Conservation (phyloP, 2,113 vertebrate species). For the Zootoca vivipara region DNA sequence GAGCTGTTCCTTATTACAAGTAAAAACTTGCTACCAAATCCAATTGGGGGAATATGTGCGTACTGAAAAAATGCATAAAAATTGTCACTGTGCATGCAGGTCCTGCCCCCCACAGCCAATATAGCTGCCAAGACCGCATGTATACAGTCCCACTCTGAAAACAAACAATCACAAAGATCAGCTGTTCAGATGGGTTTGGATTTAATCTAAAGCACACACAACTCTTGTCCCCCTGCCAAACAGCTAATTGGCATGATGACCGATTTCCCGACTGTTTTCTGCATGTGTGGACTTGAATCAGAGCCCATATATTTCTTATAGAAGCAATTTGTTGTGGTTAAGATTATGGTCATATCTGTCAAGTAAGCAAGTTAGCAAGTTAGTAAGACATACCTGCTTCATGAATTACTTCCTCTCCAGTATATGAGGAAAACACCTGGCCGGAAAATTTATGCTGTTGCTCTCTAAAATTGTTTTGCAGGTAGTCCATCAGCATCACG, state of each 20-base stretch:
- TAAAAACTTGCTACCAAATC: background rate
- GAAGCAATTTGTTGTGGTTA: slow-evolving; percentile 32
- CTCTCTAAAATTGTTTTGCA: slow-evolving; percentile 96
- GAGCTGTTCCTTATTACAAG: too few species aligned
- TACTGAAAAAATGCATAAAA: too few species aligned
- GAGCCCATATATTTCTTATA: slow-evolving; percentile 11
- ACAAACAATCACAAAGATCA: background rate
- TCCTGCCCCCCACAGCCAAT: too few species aligned
- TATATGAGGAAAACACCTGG: slow-evolving; percentile 95
- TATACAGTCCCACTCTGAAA: background rate
- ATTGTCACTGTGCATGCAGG: too few species aligned
- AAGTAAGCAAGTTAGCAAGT: slow-evolving; percentile 10
- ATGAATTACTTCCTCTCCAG: slow-evolving; percentile 91
- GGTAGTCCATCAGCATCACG: slow-evolving; percentile 97
- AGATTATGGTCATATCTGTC: slow-evolving; percentile 28
- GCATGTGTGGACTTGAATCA: background rate
- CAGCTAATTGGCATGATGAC: background rate
- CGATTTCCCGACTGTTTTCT: background rate
- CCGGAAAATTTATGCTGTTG: slow-evolving; percentile 91
- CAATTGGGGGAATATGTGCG: too few species aligned
- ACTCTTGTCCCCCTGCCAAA: background rate
- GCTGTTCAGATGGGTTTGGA: background rate
- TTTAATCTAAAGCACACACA: background rate
- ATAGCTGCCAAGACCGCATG: background rate
- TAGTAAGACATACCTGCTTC: slow-evolving; percentile 83